Evolutionary conservation across 2,888 invertebrate genomes (phyloP), one percentile per base, ranked within the genome.

Genomic region (Caenorhabditis becei): DNA sequence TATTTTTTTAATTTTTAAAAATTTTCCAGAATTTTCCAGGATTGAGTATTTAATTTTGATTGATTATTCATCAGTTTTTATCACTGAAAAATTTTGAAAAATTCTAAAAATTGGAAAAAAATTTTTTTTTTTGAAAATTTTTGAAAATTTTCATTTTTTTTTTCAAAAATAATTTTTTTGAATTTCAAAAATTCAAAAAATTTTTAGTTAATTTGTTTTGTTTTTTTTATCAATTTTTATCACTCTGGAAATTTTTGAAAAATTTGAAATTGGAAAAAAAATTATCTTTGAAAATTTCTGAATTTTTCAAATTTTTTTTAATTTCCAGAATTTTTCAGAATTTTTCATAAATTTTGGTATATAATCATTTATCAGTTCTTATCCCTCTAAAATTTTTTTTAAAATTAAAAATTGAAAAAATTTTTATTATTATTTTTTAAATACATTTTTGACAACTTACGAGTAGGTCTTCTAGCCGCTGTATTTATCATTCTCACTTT

Each of bases 381-480:
- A n/a, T n/a, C n/a, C n/a, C n/a, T 37, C n/a, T 28, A 26, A n/a
- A 7, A n/a, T 26, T 26, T 10, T 26, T 53, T 14, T 24, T 20
- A 53, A 20, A 56, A 16, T 28, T 28, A 10, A 24, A 26, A 56
- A 28, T 10, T 5, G 2, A 26, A 4, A 24, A 56, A 26, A 10
- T n/a, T 18, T 28, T 26, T 41, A 61, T 2, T 10, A 61, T 24
- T 24, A 41, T 44, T 23, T 51, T 23, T 51, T 23, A 54, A 54
- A 54, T 16, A 61, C 5, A 8, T 18, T 53, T 54, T 37, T 14
- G 1, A 58, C n/a, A 74, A 77, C 77, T 77, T 32, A 77, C 77
- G 77, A 70, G 77, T 77, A 18, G 77, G 69, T 44, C 77, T 26
- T 32, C 77, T 49, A 7, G 67, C 58, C 10, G 56, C 59, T 32